These are phyloP conservation scores for Ceriagrion tenellum DNA, from an alignment of 2,888 invertebrate species.

Conservation along the genomic window DNA sequence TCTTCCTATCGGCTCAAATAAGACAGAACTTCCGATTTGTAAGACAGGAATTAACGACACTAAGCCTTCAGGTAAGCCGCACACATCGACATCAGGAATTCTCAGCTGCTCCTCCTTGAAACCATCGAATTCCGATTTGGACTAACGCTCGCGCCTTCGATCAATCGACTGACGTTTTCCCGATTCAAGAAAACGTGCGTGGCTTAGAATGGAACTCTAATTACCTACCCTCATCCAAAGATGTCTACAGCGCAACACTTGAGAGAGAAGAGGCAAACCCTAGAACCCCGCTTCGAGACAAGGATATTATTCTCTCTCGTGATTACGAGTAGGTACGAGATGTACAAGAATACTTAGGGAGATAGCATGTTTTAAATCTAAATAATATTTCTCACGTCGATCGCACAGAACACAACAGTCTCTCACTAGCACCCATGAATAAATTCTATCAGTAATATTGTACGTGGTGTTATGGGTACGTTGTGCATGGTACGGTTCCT, in stretches of 20 bases:
- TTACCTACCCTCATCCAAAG: background rate
- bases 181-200: background rate
- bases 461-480: too few relatives aligned
- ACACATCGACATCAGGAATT: slow-evolving; percentile 13
- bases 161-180: background rate
- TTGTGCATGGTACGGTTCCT: too few relatives aligned
- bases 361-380: too few relatives aligned
- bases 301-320: too few relatives aligned
- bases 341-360: too few relatives aligned
- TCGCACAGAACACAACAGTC: too few relatives aligned
- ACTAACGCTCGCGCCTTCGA: background rate
- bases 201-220: background rate
- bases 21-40: background rate
- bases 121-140: slow-evolving; percentile 46
- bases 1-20: background rate
- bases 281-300: too few relatives aligned
- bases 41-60: background rate
- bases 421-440: too few relatives aligned
- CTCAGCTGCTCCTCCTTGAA: background rate
- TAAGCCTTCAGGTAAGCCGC: background rate
- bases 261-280: too few relatives aligned
- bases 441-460: too few relatives aligned
- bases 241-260: background rate
- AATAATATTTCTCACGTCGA: too few relatives aligned
- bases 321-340: too few relatives aligned